Conservation (phyloP, 1,140 invertebrate species). For the Drosophila ercepeae region DNA sequence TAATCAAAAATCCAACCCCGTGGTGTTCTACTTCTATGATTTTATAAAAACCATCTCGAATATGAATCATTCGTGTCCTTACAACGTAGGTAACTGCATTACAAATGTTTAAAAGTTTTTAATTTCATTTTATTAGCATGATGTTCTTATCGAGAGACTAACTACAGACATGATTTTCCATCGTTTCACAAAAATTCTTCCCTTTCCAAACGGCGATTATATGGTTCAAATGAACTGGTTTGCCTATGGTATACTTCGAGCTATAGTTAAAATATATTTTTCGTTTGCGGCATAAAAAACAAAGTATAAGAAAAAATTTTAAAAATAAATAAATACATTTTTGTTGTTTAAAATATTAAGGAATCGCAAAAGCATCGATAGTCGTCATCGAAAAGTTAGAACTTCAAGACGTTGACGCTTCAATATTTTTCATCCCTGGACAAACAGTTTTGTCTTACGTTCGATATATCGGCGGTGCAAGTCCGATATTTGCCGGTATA, state of each 20-base stretch:
- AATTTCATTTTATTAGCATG: slow-evolving; percentile 1
- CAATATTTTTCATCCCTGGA: no score
- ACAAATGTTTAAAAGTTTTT: not conserved
- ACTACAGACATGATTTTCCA: not conserved
- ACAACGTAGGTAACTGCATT: slow-evolving; percentile 10
- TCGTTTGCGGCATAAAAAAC: not conserved
- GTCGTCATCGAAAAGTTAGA: no score
- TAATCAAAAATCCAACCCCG: not conserved
- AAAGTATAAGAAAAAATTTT: no score
- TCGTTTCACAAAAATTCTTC: not conserved
- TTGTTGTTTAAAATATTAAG: no score
- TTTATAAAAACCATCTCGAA: not conserved
- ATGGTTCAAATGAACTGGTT: not conserved
- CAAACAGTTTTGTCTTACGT: no score
- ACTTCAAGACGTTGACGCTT: no score
- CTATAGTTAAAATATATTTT: not conserved
- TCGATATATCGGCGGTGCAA: no score
- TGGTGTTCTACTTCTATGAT: not conserved
- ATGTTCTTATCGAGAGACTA: slow-evolving; percentile 1
- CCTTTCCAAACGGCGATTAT: slow-evolving; percentile 10
- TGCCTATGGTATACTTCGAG: not conserved
- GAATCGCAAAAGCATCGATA: no score
- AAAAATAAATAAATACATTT: no score
- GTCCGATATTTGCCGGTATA: no score
- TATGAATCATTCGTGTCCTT: slow-evolving; percentile 10